These are phyloP conservation scores for Melanaphis sacchari DNA, from an alignment of 1,140 invertebrate species.

Conservation along the genomic window DNA sequence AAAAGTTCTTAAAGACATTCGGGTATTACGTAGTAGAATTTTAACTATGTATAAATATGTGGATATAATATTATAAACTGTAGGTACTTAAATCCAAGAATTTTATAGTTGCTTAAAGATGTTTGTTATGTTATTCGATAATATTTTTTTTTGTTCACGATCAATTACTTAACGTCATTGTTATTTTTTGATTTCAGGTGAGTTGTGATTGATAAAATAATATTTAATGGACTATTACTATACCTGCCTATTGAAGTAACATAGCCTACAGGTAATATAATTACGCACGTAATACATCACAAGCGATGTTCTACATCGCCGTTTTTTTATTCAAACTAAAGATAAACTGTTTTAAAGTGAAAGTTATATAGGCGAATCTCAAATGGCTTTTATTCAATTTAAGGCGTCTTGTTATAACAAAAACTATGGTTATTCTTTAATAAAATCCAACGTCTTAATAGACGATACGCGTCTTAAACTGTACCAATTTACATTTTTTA, in stretches of 20 bases:
- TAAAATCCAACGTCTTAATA: not conserved
- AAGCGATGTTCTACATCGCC: not conserved
- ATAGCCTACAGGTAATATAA: not conserved
- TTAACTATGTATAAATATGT: not conserved
- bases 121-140: not conserved
- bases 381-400: not conserved
- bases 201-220: constrained; percentile 19
- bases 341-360: not conserved
- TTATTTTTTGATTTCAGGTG: constrained; percentile 22
- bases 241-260: not conserved
- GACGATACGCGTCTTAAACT: no score
- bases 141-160: not conserved
- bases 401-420: not conserved
- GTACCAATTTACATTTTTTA: no score
- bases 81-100: not conserved
- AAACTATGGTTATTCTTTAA: not conserved
- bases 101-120: not conserved
- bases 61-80: not conserved
- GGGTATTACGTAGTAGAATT: not conserved
- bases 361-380: not conserved
- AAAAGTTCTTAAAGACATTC: not conserved
- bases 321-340: not conserved
- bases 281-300: not conserved
- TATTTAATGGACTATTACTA: not conserved
- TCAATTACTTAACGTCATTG: not conserved